Base-by-base conservation (phyloP, 2,113 vertebrate genomes). In the Maccullochella peelii region DNA sequence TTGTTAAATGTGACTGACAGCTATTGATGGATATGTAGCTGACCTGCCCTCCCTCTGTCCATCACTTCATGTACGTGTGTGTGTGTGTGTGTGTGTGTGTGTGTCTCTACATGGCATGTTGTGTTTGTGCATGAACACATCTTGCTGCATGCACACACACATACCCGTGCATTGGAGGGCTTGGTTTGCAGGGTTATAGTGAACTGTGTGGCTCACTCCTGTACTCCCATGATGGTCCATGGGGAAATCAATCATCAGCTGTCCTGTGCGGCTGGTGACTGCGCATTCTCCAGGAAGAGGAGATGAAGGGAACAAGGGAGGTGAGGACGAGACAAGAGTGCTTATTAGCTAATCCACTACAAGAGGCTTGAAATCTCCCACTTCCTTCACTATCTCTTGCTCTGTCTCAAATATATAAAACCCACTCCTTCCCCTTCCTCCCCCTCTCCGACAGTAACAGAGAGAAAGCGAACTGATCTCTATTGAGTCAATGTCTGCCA, bases 1-100 rank as follows among this genome's bases (percentile, higher is more conserved):
- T 91, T 89, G 91, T 89, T 93, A 93, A 94, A 93, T 91, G 91
- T 91, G 79, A 93, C 81, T 78, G 92, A 94, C 94, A 85, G 92
- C 85, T 95, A 94, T 92, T 92, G 94, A 93, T 93, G 92, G 81
- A 82, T 80, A 70, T 82, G 80, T 80, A 71, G 83, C 91, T 92
- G 90, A 89, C 84, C 84, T 78, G 67, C 77, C 66, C 76, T 23
- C 54, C 30, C 84, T 59, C 75, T 85, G 70, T 80, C 76, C 84
- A 92, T 94, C 89, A 90, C 85, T 49, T 23, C 4, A 16, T 25
- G n/a, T 18, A 12, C 33, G 8, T 20, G 30, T 16, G 25, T 73
- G 33, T 62, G 25, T 80, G 62, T 65, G 30, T 33, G 30, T 33
- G 33, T 33, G 33, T 33, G 33, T 33, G 33, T 33, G 33, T 33